These are phyloP conservation scores for Zaprionus obscuricornis DNA, from an alignment of 2,888 invertebrate species.

Conservation along the genomic window DNA sequence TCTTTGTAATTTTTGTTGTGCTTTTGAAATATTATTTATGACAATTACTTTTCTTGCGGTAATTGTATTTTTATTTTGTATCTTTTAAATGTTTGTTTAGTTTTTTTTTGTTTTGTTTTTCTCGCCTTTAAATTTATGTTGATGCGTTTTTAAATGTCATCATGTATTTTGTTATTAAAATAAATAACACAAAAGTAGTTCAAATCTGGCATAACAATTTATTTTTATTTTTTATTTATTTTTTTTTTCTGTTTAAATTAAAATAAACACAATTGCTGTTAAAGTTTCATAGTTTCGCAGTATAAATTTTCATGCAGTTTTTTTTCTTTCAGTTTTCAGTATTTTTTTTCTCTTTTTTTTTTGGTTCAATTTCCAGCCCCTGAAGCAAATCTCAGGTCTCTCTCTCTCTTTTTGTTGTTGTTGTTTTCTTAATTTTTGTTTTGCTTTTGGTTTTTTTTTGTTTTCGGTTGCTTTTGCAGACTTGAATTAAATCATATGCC, in stretches of 20 bases:
- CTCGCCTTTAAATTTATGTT: constrained; percentile 24
- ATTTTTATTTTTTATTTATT: constrained; percentile 2
- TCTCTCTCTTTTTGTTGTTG: no score
- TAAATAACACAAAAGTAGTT: constrained; percentile 43
- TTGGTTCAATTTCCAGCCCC: constrained; percentile 25
- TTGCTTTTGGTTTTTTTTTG: constrained; percentile 27
- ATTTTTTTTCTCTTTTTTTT: constrained; percentile 31
- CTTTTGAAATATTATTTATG: no score
- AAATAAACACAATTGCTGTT: constrained; percentile 37
- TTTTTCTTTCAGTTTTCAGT: constrained; percentile 40
- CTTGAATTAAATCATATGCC: constrained; percentile 73
- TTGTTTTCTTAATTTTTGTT: constrained; percentile 18
- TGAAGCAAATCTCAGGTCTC: constrained; percentile 16
- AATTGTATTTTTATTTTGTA: constrained; percentile 30
- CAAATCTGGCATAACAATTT: constrained; percentile 26
- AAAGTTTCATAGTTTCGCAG: constrained; percentile 2
- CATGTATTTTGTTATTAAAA: constrained; percentile 55
- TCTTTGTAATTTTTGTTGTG: no score
- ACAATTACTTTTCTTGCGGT: constrained; percentile 43
- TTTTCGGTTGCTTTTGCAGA: constrained; percentile 23
- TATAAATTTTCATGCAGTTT: constrained; percentile 50
- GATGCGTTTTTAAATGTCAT: constrained; percentile 70
- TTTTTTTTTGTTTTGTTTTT: constrained; percentile 2
- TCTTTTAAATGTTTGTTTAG: background rate
- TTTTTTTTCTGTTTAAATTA: constrained; percentile 35